A percentile compares a stretch with the other conserved stretches of the same genome.
Evolutionary conservation across 2,797 vertebrate genomes (phyloP).

Genomic region (Phalanger gymnotis): DNA sequence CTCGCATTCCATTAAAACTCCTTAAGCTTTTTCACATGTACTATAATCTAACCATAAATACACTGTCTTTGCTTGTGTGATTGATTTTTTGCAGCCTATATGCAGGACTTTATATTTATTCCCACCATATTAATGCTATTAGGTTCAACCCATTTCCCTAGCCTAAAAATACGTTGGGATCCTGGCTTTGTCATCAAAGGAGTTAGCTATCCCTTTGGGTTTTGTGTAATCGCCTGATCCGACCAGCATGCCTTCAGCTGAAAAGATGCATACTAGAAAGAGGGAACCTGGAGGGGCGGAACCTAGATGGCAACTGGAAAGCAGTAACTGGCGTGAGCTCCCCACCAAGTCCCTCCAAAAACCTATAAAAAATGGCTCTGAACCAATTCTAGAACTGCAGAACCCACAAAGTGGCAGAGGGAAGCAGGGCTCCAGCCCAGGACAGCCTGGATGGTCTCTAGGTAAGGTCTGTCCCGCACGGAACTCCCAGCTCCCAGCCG

Average conservation of each 20-base stretch:
- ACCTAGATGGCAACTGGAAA: too few relatives aligned
- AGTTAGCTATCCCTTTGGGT: not conserved
- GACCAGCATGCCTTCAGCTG: not conserved
- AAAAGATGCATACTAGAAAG: not conserved
- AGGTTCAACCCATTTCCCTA: not conserved
- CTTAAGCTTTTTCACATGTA: not conserved
- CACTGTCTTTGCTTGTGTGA: not conserved
- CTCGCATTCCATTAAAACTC: not conserved
- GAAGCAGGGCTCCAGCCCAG: too few relatives aligned
- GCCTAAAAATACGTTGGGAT: not conserved
- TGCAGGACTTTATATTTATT: not conserved
- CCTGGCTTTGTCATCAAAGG: not conserved
- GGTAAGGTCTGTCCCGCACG: too few relatives aligned
- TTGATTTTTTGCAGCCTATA: not conserved
- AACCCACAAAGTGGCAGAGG: too few relatives aligned
- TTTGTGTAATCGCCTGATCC: not conserved
- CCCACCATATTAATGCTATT: not conserved
- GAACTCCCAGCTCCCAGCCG: too few relatives aligned
- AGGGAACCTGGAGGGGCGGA: not conserved
- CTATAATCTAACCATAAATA: not conserved
- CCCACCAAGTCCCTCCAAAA: too few relatives aligned
- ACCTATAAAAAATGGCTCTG: too few relatives aligned
- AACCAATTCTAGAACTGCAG: too few relatives aligned
- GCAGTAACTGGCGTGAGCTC: too few relatives aligned
- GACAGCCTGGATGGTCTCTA: too few relatives aligned